phyloP scores from a whole-genome alignment of 2,113 vertebrate genomes.

The Tyto alba region DNA sequence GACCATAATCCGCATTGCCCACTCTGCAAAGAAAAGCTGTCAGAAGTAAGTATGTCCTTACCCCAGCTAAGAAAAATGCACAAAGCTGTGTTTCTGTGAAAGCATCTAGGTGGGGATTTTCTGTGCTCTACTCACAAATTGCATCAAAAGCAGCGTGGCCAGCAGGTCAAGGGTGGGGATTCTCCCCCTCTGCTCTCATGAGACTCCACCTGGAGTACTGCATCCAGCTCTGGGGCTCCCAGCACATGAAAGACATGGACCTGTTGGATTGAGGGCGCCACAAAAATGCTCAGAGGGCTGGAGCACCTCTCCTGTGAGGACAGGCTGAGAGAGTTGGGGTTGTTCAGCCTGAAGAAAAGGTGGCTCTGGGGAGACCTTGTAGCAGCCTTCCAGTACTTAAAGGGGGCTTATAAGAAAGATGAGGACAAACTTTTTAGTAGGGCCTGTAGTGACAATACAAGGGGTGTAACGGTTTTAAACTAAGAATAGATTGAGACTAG shows the following conservation, averaged over 20 bases:
- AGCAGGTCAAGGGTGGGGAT: not conserved
- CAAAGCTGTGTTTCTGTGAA: not conserved
- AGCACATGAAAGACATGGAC: not conserved
- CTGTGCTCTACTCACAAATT: not conserved
- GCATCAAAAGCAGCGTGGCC: not conserved
- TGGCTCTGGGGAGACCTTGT: not conserved
- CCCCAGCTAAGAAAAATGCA: not conserved
- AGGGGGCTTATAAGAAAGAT: not conserved
- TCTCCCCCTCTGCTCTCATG: not conserved
- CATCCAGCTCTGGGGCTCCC: not conserved
- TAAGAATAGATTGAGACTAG: not conserved
- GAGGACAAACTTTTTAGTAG: not conserved
- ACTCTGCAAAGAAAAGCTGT: constrained; percentile 90
- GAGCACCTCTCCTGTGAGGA: not conserved
- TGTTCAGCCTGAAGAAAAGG: not conserved
- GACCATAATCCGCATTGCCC: constrained; percentile 90
- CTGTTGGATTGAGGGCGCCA: not conserved
- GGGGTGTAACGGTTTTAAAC: not conserved
- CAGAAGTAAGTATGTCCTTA: constrained; percentile 75
- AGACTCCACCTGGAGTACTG: not conserved
- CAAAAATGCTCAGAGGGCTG: not conserved
- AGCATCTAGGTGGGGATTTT: not conserved
- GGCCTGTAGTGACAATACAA: too few relatives aligned
- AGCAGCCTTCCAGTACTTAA: not conserved
- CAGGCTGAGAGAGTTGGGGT: not conserved